Evolutionary conservation across 2,113 vertebrate species (phyloP).

Genomic region (Psettodes erumei): DNA sequence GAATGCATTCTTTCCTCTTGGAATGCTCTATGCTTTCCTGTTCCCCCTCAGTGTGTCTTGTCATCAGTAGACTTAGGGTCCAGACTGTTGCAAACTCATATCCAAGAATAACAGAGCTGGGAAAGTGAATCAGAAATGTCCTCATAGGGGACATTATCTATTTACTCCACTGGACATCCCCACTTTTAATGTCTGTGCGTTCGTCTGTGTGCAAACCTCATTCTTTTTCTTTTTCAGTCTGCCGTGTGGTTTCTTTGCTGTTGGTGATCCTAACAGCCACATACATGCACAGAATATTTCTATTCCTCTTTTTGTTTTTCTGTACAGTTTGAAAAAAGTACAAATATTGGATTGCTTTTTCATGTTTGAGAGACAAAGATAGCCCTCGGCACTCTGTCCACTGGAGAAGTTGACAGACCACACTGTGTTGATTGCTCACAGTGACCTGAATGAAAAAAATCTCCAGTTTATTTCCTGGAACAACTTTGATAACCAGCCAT

Average conservation of each 20-base stretch:
- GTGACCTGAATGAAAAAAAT: not conserved
- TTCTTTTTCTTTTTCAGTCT: not conserved
- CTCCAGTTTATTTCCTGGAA: not conserved
- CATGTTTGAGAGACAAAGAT: not conserved
- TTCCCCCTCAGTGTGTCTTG: slow-evolving; percentile 21
- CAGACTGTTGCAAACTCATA: slow-evolving; percentile 3
- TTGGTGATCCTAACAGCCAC: not conserved
- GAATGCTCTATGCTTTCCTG: slow-evolving; percentile 24
- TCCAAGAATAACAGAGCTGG: slow-evolving; percentile 26
- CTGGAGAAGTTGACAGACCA: not conserved
- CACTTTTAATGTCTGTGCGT: not conserved
- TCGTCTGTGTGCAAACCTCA: not conserved
- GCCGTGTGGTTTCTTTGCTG: not conserved
- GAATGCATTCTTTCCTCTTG: slow-evolving; percentile 27
- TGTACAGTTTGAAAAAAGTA: not conserved
- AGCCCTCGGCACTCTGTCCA: not conserved
- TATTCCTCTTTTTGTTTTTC: not conserved
- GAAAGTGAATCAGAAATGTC: slow-evolving; percentile 21
- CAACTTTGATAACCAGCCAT: not conserved
- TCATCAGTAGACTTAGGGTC: slow-evolving; percentile 13
- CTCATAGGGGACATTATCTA: not conserved
- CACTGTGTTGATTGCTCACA: not conserved
- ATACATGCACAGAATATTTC: not conserved
- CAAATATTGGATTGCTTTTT: not conserved
- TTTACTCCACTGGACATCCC: not conserved